Base-by-base conservation (phyloP, 2,797 vertebrate genomes). In the Hemitrygon akajei region DNA sequence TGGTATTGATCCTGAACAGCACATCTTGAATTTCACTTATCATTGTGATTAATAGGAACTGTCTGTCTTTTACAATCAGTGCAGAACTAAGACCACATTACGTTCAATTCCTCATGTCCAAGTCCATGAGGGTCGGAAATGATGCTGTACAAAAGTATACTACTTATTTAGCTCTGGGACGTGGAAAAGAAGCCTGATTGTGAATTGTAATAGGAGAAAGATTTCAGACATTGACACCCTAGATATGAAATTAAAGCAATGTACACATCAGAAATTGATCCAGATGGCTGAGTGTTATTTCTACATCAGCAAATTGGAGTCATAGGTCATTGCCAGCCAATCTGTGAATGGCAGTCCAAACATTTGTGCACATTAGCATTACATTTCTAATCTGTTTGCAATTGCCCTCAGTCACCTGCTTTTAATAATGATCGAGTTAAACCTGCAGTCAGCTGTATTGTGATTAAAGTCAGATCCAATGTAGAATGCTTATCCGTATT, bases 391-490 rank as follows among this genome's bases (percentile, higher is more conserved):
- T 89, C 30, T 89, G 86, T 66, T 89, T 22, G 16, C 86, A 37
- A 18, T 66, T 89, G 60, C 30, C 86, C 63, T 56, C 47, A 66
- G 86, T 66, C 30, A 89, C 63, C 16, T 7, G 7, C 60, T 9
- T 22, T 66, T 89, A 89, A 66, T n/a, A n/a, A 60, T 22, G 58
- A 89, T 34, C 66, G 86, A 40, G 60, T 7, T 16, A 66, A 30
- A 37, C 58, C 9, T 89, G 30, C 16, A 37, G 30, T 66, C 14
- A 37, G 30, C 30, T 34, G 66, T n/a, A 34, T 89, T 37, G 60
- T 89, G 58, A 89, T 89, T 89, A 89, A 89, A 89, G 16, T 89
- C 16, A 89, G 30, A 89, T 20, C 86, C 66, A 89, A 34, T 89
- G 18, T 69, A 22, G 18, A 66, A 69, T 89, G 34, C 86, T 37